Percentiles rank a stretch among this genome's conserved stretches.
phyloP scores from a whole-genome alignment of 92 coral and sea anemone genomes.

The Scolanthus callimorphus region DNA sequence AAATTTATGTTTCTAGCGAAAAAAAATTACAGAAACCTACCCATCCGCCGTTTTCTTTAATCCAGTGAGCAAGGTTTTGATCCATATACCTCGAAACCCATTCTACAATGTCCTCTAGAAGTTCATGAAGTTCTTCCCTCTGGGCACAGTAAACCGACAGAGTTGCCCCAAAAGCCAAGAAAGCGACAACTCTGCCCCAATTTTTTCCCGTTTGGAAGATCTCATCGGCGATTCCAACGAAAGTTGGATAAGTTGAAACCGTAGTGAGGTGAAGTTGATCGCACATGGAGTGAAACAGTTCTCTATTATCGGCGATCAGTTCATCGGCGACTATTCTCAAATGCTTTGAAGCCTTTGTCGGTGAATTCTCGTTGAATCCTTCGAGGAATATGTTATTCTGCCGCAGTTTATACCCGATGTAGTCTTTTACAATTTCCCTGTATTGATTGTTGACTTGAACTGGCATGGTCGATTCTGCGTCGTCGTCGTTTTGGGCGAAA shows the following conservation, averaged over 20 bases:
- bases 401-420: constrained; percentile 71
- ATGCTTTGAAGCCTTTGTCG: constrained; percentile 61
- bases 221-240: constrained; percentile 95
- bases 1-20: constrained; percentile 3
- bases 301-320: constrained; percentile 66
- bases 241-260: constrained; percentile 76
- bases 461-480: constrained; percentile 20
- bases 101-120: constrained; percentile 68
- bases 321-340: constrained; percentile 88
- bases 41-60: constrained; percentile 94
- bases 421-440: constrained; percentile 68
- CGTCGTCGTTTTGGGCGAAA: background rate
- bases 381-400: constrained; percentile 54
- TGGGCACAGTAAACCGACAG: constrained; percentile 82
- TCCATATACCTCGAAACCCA: constrained; percentile 90
- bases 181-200: constrained; percentile 99
- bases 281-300: constrained; percentile 89
- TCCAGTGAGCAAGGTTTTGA: constrained; percentile 75
- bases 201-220: constrained; percentile 92
- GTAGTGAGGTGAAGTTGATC: constrained; percentile 92
- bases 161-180: constrained; percentile 95
- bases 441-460: constrained; percentile 42
- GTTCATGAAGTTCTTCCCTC: constrained; percentile 66
- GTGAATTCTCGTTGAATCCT: constrained; percentile 54
- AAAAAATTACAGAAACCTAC: constrained; percentile 40